phyloP scores from a whole-genome alignment of 1,140 invertebrate species.

The Portunus trituberculatus region DNA sequence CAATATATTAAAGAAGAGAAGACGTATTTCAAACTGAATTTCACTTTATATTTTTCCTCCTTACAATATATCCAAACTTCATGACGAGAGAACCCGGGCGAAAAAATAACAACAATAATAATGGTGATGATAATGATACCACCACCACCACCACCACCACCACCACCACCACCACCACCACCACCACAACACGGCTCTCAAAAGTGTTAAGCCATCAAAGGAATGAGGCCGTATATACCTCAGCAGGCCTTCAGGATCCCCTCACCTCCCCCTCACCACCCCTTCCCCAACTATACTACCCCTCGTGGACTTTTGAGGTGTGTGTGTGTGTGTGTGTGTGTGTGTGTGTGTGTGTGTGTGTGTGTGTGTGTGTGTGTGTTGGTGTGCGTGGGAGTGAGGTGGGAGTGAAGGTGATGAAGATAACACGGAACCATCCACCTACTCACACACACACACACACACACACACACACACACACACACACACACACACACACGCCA shows the following conservation, averaged over 20 bases:
- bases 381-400: background rate
- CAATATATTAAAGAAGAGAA: no score
- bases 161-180: background rate
- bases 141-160: background rate
- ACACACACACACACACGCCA: conserved; percentile 1
- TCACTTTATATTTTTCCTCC: no score
- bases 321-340: background rate
- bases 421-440: background rate
- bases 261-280: background rate
- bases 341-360: background rate
- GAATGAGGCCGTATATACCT: background rate
- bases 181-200: background rate
- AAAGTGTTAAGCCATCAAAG: conserved; percentile 5
- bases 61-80: no score
- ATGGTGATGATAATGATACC: background rate
- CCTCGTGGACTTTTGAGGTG: background rate
- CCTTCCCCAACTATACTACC: background rate
- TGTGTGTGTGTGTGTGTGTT: background rate
- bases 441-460: conserved; percentile 18
- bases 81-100: background rate
- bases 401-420: background rate
- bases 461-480: background rate
- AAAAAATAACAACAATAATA: background rate
- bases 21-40: no score
- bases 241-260: background rate